Base-by-base conservation (phyloP, 2,888 invertebrate species). In the Apotomis betuletana region DNA sequence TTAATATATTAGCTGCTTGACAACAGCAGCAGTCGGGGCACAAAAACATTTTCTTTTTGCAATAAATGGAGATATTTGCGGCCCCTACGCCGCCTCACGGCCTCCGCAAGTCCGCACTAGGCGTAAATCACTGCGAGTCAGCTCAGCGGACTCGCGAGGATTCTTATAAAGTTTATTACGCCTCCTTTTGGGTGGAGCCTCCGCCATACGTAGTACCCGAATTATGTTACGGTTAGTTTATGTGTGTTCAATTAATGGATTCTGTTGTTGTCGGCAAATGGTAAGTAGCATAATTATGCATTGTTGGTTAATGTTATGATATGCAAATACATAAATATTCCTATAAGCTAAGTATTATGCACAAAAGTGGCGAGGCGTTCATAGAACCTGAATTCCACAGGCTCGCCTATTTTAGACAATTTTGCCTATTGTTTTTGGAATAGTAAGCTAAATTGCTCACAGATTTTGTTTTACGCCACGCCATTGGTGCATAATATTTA, bases 121-220 rank as follows among this genome's bases (percentile, higher is more conserved):
- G 68, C 72, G 72, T 72, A 72, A 72, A 72, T 72, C 72, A 72
- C 67, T 36, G 58, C 72, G 57, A 68, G 68, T 54, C 72, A 54
- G 68, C 63, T 63, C 59, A 51, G 68, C 59, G 72, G 72, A 72
- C 68, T 72, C 59, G 58, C 68, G 63, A 68, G 72, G 59, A 59
- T 72, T 72, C 68, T 72, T 68, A 72, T 63, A 72, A 67, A 68
- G 63, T 72, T 72, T 72, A 72, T 72, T 72, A 72, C 72, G 67
- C 15, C 58, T 72, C 15, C 58, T 72, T 67, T 58, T 58, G 72
- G 67, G 36, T 54, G 58, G 58, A 72, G 58, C 58, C 52, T 41
- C 46, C 67, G 60, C 59, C 62, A 54, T 71, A 57, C 44, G 27
- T 27, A 6, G 8, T 55, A 55, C 52, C 27, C 55, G 12, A 44